These are phyloP conservation scores for Lepisosteus osseus DNA, from an alignment of 2,113 vertebrate species.

Conservation along the genomic window DNA sequence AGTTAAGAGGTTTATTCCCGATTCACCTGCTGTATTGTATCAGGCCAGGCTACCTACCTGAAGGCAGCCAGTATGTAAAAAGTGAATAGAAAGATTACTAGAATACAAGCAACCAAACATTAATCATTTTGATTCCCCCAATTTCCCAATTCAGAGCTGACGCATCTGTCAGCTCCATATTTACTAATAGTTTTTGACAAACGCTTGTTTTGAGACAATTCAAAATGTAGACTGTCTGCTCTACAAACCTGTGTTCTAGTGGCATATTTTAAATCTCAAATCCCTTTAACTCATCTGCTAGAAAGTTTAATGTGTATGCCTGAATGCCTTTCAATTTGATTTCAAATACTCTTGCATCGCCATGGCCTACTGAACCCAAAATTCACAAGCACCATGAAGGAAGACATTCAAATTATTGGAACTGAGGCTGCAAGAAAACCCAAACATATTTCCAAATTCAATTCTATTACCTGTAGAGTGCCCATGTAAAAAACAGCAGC, in stretches of 20 bases:
- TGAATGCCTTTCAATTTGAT: conserved; percentile 40
- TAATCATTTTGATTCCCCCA: too few species aligned
- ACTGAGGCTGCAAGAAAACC: background rate
- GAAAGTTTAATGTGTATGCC: conserved; percentile 28
- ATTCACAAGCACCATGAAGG: background rate
- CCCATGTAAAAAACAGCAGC: background rate
- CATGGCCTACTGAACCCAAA: conserved; percentile 14
- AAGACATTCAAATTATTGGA: background rate
- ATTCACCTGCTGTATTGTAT: too few species aligned
- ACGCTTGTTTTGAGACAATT: too few species aligned
- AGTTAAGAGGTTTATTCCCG: too few species aligned
- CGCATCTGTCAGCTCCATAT: too few species aligned
- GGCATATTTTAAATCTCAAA: conserved; percentile 4
- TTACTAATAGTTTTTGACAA: too few species aligned
- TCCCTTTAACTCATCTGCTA: conserved; percentile 14
- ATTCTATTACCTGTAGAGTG: background rate
- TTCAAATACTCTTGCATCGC: conserved; percentile 27
- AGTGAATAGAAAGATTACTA: too few species aligned
- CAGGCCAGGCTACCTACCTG: too few species aligned
- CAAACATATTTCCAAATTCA: background rate
- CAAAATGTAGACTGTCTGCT: background rate
- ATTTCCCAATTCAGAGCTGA: too few species aligned
- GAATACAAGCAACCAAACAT: too few species aligned
- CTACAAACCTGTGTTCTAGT: background rate
- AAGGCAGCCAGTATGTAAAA: too few species aligned